Evolutionary conservation across 2,113 vertebrate species (phyloP).

Genomic region (Spermophilus dauricus): DNA sequence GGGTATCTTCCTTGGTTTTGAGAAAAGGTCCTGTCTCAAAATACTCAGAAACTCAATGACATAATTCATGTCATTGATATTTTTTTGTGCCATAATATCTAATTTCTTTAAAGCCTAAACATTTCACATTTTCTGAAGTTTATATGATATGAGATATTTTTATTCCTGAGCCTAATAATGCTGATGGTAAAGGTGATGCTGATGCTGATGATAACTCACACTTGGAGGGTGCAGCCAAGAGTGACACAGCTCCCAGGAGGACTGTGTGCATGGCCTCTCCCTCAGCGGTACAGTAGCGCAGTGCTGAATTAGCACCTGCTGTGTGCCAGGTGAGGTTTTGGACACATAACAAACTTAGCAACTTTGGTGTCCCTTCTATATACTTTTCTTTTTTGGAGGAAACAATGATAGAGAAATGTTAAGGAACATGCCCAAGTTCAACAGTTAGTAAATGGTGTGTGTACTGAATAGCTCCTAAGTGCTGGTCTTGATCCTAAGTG

Average conservation of each 20-base stretch:
- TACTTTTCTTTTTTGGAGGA: neutral
- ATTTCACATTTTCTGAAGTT: neutral
- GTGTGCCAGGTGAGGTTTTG: neutral
- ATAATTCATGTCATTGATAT: neutral
- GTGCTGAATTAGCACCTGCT: neutral
- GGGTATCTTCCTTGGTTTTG: neutral
- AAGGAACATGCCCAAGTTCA: neutral
- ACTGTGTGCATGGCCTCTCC: neutral
- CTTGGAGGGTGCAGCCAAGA: neutral
- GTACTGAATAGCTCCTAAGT: neutral
- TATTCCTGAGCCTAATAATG: neutral
- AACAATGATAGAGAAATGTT: neutral
- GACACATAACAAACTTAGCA: neutral
- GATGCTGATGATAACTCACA: neutral
- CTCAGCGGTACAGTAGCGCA: neutral
- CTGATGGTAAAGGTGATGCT: neutral
- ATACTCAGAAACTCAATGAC: neutral
- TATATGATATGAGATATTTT: neutral
- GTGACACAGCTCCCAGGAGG: neutral
- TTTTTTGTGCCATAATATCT: neutral
- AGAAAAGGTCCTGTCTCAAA: neutral
- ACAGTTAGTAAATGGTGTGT: neutral
- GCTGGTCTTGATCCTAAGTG: neutral
- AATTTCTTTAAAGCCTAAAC: conserved; percentile 24
- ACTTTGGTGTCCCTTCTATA: neutral